A percentile compares a stretch with the other conserved stretches of the same genome.
Evolutionary conservation across 2,888 invertebrate genomes (phyloP).

Genomic region (Craniophora ligustri): DNA sequence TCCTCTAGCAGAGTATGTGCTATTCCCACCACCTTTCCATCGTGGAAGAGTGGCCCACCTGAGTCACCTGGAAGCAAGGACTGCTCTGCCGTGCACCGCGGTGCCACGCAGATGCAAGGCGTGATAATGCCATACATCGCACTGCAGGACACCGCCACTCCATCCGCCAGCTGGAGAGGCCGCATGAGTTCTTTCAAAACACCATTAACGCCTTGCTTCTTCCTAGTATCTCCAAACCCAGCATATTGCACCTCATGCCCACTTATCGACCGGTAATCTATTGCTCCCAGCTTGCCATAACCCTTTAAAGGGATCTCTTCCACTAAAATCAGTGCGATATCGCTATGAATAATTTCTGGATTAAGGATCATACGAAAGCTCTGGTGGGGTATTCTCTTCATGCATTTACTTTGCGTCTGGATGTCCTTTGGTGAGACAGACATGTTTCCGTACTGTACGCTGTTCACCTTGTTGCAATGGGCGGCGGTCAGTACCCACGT

Average conservation of each 20-base stretch:
- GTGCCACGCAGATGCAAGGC: slow-evolving; percentile 13
- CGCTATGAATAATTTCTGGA: background rate
- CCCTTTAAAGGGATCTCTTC: slow-evolving; percentile 3
- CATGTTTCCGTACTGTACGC: slow-evolving; percentile 2
- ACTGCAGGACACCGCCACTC: slow-evolving; percentile 9
- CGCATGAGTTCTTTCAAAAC: slow-evolving; percentile 4
- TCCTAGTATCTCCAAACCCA: slow-evolving; percentile 10
- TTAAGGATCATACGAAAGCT: background rate
- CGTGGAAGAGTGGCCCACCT: slow-evolving; percentile 15
- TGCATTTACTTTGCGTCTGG: background rate
- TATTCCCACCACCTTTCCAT: slow-evolving; percentile 14
- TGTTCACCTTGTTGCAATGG: slow-evolving; percentile 2
- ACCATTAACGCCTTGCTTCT: background rate
- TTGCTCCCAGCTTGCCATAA: slow-evolving; percentile 4
- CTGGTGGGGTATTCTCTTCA: slow-evolving; percentile 12
- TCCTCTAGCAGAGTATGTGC: background rate
- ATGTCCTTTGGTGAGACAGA: background rate
- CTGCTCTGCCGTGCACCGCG: background rate
- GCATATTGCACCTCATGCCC: slow-evolving; percentile 11
- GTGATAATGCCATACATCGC: background rate
- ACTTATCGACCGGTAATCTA: slow-evolving; percentile 6
- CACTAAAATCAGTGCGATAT: slow-evolving; percentile 19
- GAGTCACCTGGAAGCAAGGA: slow-evolving; percentile 20
- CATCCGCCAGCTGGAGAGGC: slow-evolving; percentile 15
- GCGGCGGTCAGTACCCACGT: slow-evolving; percentile 35